A percentile compares a stretch with the other conserved stretches of the same genome.
Evolutionary conservation across 2,888 invertebrate species (phyloP).

Genomic region (Drosophila kambysellisi): DNA sequence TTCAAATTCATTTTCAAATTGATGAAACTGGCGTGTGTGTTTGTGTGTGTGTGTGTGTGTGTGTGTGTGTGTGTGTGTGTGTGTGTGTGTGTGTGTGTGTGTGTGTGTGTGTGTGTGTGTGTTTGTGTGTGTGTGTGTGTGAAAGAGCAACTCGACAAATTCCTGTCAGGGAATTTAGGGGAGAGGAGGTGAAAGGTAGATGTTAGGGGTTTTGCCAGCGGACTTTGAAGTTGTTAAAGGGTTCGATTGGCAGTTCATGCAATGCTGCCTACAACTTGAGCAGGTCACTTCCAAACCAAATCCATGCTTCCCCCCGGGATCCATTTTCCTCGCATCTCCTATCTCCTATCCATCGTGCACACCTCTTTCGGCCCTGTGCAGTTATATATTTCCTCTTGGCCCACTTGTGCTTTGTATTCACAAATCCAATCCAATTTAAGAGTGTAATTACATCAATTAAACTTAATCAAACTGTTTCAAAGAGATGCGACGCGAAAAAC

Average conservation of each 20-base stretch:
- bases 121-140: conserved; percentile 1
- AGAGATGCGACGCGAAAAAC: conserved; percentile 63
- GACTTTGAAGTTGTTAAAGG: conserved; percentile 73
- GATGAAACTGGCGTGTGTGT: conserved; percentile 65
- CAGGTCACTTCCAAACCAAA: conserved; percentile 7
- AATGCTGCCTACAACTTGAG: conserved; percentile 16
- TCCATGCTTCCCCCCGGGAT: neutral
- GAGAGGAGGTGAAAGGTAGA: neutral
- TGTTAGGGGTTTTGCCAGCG: conserved; percentile 14
- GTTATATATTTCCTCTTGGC: neutral
- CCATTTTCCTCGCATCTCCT: neutral
- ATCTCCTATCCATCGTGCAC: neutral
- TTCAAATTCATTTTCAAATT: conserved; percentile 80
- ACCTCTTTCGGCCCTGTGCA: neutral
- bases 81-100: conserved; percentile 6
- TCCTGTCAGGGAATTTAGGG: neutral
- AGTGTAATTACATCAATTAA: conserved; percentile 81
- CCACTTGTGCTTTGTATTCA: conserved; percentile 65
- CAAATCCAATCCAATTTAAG: conserved; percentile 79
- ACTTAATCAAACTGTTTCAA: conserved; percentile 81
- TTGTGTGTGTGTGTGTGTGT: conserved; percentile 5
- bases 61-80: conserved; percentile 6
- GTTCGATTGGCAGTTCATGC: conserved; percentile 58
- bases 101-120: conserved; percentile 15
- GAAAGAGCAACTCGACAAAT: conserved; percentile 31